Evolutionary conservation across 2,888 invertebrate genomes (phyloP).

Genomic region (Callyntrura guangdongensis): DNA sequence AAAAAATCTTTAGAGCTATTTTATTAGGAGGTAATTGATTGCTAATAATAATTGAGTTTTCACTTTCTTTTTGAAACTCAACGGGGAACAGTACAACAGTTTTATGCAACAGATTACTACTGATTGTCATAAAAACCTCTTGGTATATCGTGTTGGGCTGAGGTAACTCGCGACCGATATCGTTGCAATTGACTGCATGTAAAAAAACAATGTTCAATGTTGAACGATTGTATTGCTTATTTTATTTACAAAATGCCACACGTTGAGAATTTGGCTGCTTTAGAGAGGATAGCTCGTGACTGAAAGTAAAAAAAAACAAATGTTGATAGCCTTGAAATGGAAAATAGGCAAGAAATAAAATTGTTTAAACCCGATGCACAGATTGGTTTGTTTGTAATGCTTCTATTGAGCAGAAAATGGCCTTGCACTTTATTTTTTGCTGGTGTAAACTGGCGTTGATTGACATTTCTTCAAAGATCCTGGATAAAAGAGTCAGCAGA

Average conservation of each 20-base stretch:
- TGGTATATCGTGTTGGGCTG: not conserved
- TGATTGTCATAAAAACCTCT: constrained; percentile 2
- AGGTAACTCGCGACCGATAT: no score
- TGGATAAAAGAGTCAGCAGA: constrained; percentile 13
- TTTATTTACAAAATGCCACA: no score
- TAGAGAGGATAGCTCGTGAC: constrained; percentile 6
- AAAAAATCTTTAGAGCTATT: constrained; percentile 27
- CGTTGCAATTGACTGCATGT: no score
- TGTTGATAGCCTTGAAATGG: constrained; percentile 62
- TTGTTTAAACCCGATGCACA: not conserved
- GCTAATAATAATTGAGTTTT: constrained; percentile 67
- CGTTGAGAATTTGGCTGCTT: no score
- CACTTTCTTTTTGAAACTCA: constrained; percentile 58
- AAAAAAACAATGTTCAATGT: no score
- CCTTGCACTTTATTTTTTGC: constrained; percentile 35
- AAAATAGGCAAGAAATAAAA: constrained; percentile 2
- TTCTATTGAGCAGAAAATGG: not conserved
- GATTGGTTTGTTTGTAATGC: not conserved
- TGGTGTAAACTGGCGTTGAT: not conserved
- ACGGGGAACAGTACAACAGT: constrained; percentile 7
- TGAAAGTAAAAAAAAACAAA: constrained; percentile 38
- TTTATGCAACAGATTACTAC: not conserved
- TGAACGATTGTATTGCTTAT: no score
- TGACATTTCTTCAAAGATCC: constrained; percentile 35
- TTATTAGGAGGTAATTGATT: constrained; percentile 58